Base-by-base conservation (phyloP, 2,113 vertebrate species). In the Pelvicachromis taeniatus region DNA sequence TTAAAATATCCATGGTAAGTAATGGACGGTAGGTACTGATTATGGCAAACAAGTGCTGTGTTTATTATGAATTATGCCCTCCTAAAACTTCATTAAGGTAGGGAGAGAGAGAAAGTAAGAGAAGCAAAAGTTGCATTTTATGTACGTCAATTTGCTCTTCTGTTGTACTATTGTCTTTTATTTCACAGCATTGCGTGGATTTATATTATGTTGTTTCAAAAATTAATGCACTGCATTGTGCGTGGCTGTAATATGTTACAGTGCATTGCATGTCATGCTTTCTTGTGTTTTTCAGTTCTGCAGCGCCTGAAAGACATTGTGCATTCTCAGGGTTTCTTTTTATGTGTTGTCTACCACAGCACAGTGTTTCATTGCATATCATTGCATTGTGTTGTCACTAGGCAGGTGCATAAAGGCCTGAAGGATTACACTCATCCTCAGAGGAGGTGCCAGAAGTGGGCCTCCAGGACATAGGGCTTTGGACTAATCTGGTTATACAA, bases 401-500 rank as follows among this genome's bases (percentile, higher is more conserved):
- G 79, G 90, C 87, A 93, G 92, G 91, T 94, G 91, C 73, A 80
- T 79, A 90, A 93, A 78, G 80, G 85, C 90, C 84, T 89, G 77
- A 80, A 91, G 88, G 93, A 93, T 93, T 93, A 90, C 80, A 79
- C 70, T 89, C 87, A 86, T 91, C 87, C 88, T 89, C 78, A 84
- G 87, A 84, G 77, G 81, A 85, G 82, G 84, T 80, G 87, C 88
- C 93, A 92, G 87, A 29, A 88, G 85, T 65, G 91, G 85, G 85
- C 83, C 84, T 88, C 79, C 80, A 87, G 91, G 89, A 94, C 88
- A 89, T 82, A 79, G 58, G 81, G 85, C 84, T 88, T 85, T 84
- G 85, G 81, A 89, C 85, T 95, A 93, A 95, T 95, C 91, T 92
- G 90, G 91, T 92, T 89, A 90, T 63, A 92, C 87, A 88, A 89